Evolutionary conservation across 2,797 vertebrate genomes (phyloP).

Genomic region (Coccyzus lansbergi): DNA sequence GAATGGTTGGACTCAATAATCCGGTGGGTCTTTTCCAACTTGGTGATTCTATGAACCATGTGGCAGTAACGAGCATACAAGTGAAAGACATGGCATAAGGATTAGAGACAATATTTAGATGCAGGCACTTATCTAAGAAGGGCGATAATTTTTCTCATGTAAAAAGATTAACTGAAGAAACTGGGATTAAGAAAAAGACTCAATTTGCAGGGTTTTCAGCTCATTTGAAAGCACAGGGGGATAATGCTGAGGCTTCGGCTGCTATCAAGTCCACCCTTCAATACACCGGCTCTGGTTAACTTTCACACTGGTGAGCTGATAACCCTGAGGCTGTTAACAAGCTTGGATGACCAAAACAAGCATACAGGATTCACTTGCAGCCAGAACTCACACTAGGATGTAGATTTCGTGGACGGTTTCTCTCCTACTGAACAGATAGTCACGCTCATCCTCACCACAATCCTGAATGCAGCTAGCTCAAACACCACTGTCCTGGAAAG

Average conservation of each 20-base stretch:
- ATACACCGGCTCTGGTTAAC: background rate
- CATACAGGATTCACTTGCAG: background rate
- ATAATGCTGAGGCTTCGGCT: background rate
- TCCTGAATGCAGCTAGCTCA: background rate
- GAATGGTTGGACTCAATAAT: too few relatives aligned
- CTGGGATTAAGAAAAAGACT: background rate
- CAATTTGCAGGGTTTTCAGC: background rate
- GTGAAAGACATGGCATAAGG: background rate
- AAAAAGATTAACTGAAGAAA: background rate
- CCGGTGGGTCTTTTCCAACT: too few relatives aligned
- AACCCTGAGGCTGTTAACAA: background rate
- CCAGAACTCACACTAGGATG: background rate
- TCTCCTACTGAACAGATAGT: background rate
- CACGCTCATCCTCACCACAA: background rate
- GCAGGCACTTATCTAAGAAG: background rate
- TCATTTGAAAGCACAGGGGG: background rate
- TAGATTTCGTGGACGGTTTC: background rate
- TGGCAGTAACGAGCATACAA: background rate
- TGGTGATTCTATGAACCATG: too few relatives aligned
- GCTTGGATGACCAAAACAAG: background rate
- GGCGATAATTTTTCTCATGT: background rate
- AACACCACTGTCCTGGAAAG: background rate
- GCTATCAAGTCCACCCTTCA: background rate
- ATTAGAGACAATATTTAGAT: background rate
- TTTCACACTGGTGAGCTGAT: background rate